Evolutionary conservation across 2,113 vertebrate species (phyloP), one percentile per base, ranked within the genome.

Genomic region (Rhombomys opimus): DNA sequence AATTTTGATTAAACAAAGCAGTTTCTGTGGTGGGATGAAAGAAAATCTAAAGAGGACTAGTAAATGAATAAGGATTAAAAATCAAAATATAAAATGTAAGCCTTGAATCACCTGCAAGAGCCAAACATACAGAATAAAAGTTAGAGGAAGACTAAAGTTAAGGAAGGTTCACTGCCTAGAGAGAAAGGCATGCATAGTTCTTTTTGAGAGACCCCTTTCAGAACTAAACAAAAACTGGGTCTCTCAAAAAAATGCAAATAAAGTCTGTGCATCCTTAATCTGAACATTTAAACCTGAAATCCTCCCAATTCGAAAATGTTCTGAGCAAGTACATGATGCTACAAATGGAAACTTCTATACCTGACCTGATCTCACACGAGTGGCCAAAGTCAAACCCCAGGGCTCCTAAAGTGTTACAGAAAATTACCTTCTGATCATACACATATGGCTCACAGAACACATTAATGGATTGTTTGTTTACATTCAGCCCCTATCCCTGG

Each of bases 161-260:
- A 35, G n/a, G 41, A 65, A 65, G n/a, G 18, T 25, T 68, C 52
- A 82, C 30, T n/a, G 38, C n/a, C 22, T 80, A 80, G 30, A 77
- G 38, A 35, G 57, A 82, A 94, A 68, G 89, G 61, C 17, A 22
- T 75, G 7, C 61, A 90, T 86, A 67, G 87, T 84, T 95, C 65
- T 90, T 23, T 88, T 80, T 75, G 27, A 15, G 87, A 54, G 63
- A 87, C 4, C 13, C 18, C n/a, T 89, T 94, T 75, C 72, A 93
- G 41, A 95, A 94, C 85, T 63, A 80, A 91, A 67, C 46, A 93
- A 92, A 25, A 27, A 14, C n/a, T 67, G 3, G 7, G 30, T 73
- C 25, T 35, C 50, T 89, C 25, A 91, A 73, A 54, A 94, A 96
- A 97, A 95, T 84, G 17, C 57, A 96, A 95, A 91, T 7, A 92